Evolutionary conservation across 1,140 invertebrate species (phyloP).

Genomic region (Asobara japonica): DNA sequence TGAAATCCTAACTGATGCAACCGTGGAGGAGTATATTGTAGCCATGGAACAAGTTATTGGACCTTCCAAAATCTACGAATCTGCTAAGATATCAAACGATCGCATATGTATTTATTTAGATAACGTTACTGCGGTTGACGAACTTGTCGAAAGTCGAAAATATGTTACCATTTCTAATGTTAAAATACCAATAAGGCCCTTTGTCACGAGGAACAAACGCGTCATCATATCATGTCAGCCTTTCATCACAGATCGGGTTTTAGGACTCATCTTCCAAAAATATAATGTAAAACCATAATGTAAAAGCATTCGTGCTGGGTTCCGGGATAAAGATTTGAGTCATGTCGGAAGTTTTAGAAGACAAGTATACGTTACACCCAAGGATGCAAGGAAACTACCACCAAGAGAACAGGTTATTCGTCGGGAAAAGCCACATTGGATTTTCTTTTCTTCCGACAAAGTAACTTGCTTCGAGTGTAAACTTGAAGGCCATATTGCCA

Average conservation of each 20-base stretch:
- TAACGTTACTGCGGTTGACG: background rate
- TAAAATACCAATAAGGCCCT: background rate
- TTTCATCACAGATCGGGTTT: background rate
- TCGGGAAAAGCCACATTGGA: background rate
- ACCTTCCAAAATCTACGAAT: background rate
- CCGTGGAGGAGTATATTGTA: background rate
- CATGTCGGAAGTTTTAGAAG: slow-evolving; percentile 13
- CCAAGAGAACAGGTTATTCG: background rate
- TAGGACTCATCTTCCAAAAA: background rate
- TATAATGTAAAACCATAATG: background rate
- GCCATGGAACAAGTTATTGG: background rate
- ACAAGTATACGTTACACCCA: background rate
- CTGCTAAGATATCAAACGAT: too few species aligned
- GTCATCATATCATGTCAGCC: slow-evolving; percentile 21
- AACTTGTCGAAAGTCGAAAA: slow-evolving; percentile 1
- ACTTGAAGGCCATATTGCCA: background rate
- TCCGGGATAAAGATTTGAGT: background rate
- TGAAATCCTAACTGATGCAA: background rate
- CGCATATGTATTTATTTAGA: slow-evolving; percentile 21
- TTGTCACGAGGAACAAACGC: slow-evolving; percentile 22
- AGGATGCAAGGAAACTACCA: slow-evolving; percentile 10
- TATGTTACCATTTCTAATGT: background rate
- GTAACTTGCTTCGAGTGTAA: background rate
- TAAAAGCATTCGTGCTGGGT: background rate
- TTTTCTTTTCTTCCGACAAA: background rate